Conservation (phyloP, 2,797 vertebrate genomes). For the Liasis olivaceus region DNA sequence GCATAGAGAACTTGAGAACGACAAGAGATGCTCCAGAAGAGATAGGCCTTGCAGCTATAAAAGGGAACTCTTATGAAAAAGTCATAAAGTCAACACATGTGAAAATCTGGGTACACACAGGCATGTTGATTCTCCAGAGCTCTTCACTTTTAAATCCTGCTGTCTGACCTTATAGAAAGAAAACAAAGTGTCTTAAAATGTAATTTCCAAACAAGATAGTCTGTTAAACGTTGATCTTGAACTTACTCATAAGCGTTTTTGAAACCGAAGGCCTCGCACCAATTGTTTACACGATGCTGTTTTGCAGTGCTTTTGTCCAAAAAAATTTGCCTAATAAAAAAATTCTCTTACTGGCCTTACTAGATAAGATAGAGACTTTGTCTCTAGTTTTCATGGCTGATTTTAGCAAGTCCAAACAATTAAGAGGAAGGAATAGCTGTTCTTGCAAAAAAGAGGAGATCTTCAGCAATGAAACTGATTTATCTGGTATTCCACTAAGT, state of each 20-base stretch:
- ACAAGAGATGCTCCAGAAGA: slow-evolving; percentile 33
- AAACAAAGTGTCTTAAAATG: not conserved
- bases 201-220: not conserved
- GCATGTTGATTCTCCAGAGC: not conserved
- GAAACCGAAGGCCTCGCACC: not conserved
- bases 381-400: not conserved
- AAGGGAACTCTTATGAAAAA: not conserved
- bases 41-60: not conserved
- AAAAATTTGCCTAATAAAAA: not conserved
- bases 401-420: not conserved
- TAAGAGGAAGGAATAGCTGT: not conserved
- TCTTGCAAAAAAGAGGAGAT: not conserved
- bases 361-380: not conserved
- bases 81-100: not conserved
- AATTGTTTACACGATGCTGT: not conserved
- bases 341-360: not conserved
- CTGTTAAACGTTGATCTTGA: not conserved
- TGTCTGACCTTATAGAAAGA: not conserved
- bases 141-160: not conserved
- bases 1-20: slow-evolving; percentile 19
- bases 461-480: not conserved
- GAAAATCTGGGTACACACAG: not conserved
- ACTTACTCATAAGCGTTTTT: not conserved
- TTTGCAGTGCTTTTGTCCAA: not conserved
- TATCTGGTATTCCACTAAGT: not conserved